These are phyloP conservation scores for Pelochelys cantorii DNA, from an alignment of 2,797 vertebrate species.

Conservation along the genomic window DNA sequence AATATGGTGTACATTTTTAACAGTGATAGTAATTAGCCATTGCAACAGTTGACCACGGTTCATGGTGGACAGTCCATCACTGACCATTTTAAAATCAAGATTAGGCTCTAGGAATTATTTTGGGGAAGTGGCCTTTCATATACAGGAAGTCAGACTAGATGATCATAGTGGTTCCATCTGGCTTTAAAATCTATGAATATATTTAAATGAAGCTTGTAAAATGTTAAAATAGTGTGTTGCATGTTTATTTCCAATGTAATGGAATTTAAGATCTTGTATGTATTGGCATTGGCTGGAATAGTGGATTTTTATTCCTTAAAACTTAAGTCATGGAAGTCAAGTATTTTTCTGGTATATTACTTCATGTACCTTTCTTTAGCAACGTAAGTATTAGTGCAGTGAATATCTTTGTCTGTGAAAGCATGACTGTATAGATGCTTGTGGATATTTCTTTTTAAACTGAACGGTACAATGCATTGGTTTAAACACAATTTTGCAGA, in stretches of 20 bases:
- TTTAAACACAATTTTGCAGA: slow-evolving; percentile 10
- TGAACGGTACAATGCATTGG: neutral
- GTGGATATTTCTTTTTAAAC: neutral
- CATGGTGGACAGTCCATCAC: neutral
- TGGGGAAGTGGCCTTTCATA: neutral
- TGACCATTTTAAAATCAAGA: neutral
- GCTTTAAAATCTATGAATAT: neutral
- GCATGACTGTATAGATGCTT: neutral
- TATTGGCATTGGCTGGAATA: slow-evolving; percentile 30
- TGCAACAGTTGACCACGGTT: neutral
- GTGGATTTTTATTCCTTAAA: slow-evolving; percentile 24
- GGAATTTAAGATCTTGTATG: slow-evolving; percentile 47
- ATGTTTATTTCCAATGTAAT: slow-evolving; percentile 21
- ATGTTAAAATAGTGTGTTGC: neutral
- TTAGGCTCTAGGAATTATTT: neutral
- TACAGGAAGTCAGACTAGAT: neutral
- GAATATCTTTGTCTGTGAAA: neutral
- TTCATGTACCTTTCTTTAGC: neutral
- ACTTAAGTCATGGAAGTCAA: slow-evolving; percentile 9
- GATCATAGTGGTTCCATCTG: neutral
- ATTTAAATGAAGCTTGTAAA: neutral
- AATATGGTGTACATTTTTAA: neutral
- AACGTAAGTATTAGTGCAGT: neutral
- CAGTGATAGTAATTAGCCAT: neutral
- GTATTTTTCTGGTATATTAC: neutral